phyloP scores from a whole-genome alignment of 2,797 vertebrate species.

The Saxicola maurus region DNA sequence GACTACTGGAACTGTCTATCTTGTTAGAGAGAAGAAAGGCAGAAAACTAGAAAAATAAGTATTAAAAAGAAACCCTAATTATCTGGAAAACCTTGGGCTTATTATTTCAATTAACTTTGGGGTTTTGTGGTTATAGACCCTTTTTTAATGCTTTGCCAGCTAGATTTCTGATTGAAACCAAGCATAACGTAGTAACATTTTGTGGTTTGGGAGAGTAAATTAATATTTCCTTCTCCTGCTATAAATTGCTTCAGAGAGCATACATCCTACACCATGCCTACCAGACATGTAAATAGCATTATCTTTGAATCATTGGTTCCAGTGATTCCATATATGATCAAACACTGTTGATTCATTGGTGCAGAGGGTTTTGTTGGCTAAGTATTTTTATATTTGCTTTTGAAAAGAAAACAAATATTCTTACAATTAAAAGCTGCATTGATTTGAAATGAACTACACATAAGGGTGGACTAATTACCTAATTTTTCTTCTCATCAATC shows the following conservation, averaged over 20 bases:
- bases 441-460: background rate
- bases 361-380: background rate
- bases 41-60: background rate
- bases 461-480: background rate
- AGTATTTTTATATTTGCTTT: constrained; percentile 22
- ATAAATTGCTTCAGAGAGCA: constrained; percentile 26
- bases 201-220: constrained; percentile 28
- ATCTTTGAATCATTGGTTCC: background rate
- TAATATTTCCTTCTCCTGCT: constrained; percentile 2
- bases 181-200: background rate
- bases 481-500: background rate
- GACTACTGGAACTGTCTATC: background rate
- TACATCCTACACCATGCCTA: background rate
- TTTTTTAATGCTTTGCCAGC: background rate
- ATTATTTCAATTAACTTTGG: background rate
- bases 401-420: background rate
- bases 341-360: background rate
- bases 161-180: background rate
- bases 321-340: background rate
- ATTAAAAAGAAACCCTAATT: background rate
- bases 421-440: background rate
- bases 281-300: background rate
- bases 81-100: background rate
- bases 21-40: background rate
- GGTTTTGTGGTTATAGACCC: background rate